Evolutionary conservation across 2,113 vertebrate species (phyloP).

Genomic region (Corapipo altera): DNA sequence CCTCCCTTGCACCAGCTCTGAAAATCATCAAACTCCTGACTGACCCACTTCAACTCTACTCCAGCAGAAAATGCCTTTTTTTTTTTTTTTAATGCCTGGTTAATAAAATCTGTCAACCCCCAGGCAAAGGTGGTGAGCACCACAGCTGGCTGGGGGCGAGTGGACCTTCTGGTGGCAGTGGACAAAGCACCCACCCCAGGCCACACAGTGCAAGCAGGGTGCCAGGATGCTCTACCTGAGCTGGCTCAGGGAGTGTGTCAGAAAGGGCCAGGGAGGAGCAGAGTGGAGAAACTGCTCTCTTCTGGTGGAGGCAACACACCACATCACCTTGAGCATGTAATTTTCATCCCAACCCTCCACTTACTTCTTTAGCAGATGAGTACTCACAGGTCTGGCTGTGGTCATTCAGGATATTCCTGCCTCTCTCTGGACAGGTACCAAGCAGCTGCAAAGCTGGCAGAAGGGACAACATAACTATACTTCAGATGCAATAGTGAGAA

Average conservation of each 20-base stretch:
- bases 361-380: not conserved
- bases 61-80: not conserved
- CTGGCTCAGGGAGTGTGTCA: not conserved
- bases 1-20: not conserved
- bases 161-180: not conserved
- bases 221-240: not conserved
- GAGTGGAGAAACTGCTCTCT: not conserved
- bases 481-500: not conserved
- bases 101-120: not conserved
- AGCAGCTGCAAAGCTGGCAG: not conserved
- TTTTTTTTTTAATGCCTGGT: not conserved
- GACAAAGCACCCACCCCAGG: not conserved
- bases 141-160: rapidly evolving
- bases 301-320: not conserved
- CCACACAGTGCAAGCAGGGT: not conserved
- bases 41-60: not conserved
- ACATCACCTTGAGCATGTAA: not conserved
- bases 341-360: not conserved
- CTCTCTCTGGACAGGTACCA: not conserved
- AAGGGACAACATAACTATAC: not conserved
- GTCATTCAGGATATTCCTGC: not conserved
- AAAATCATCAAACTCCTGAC: not conserved
- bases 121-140: not conserved
- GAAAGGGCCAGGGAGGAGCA: not conserved
- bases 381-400: not conserved